phyloP scores from a whole-genome alignment of 2,113 vertebrate genomes.

The Corythaeola cristata region DNA sequence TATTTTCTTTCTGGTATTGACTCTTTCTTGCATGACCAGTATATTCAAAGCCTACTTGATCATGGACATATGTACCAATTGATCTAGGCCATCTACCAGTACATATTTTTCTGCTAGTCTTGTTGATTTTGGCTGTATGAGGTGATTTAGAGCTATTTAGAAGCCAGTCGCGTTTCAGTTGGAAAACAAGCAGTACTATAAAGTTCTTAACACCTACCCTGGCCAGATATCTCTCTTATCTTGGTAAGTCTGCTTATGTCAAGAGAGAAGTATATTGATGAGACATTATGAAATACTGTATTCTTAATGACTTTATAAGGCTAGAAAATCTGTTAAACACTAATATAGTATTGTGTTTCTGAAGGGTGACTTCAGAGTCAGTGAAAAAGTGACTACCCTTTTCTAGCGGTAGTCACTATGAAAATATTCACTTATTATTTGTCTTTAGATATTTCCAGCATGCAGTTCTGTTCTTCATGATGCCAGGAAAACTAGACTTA shows the following conservation, averaged over 20 bases:
- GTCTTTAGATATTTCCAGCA: neutral
- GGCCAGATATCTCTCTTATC: neutral
- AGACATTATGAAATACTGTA: neutral
- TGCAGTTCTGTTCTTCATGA: neutral
- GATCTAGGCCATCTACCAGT: neutral
- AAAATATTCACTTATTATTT: neutral
- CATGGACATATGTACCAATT: neutral
- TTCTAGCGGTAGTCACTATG: neutral
- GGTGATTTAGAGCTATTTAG: neutral
- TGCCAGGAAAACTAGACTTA: neutral
- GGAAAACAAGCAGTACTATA: neutral
- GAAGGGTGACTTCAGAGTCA: neutral
- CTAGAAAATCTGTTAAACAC: neutral
- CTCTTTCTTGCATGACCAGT: neutral
- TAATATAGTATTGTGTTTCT: neutral
- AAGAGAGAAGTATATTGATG: neutral
- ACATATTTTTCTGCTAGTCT: neutral
- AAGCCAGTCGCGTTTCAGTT: neutral
- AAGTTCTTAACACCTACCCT: neutral
- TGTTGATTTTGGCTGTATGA: neutral
- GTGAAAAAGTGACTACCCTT: neutral
- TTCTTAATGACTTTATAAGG: neutral
- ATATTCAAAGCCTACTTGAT: neutral
- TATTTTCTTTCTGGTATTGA: neutral
- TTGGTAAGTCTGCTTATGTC: neutral